A percentile compares a stretch with the other conserved stretches of the same genome.
Conservation (phyloP, 2,113 vertebrate genomes). For the Danio rerio region GRCz12tu NC_133189.1:35812501-35813000, state of each 20-base stretch:
- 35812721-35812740: not conserved
- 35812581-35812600: slow-evolving; percentile 66
- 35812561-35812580: slow-evolving; percentile 60
- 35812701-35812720: slow-evolving; percentile 22
- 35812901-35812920: too few relatives aligned
- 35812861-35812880: too few relatives aligned
- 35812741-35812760: not conserved
- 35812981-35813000: too few relatives aligned
- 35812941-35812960: too few relatives aligned
- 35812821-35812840: not conserved
- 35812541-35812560: slow-evolving; percentile 63
- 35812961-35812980: too few relatives aligned
- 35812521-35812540: slow-evolving; percentile 63
- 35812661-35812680: not conserved
- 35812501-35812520: slow-evolving; percentile 63
- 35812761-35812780: slow-evolving; percentile 7
- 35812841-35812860: too few relatives aligned
- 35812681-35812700: slow-evolving; percentile 17
- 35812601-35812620: not conserved
- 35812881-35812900: too few relatives aligned
- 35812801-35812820: not conserved
- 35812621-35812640: slow-evolving; percentile 16
- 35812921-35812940: too few relatives aligned
- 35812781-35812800: slow-evolving; percentile 8
- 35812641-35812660: not conserved